Evolutionary conservation across 2,888 invertebrate genomes (phyloP), one percentile per base, ranked within the genome.

Genomic region (Trichopria drosophilae): DNA sequence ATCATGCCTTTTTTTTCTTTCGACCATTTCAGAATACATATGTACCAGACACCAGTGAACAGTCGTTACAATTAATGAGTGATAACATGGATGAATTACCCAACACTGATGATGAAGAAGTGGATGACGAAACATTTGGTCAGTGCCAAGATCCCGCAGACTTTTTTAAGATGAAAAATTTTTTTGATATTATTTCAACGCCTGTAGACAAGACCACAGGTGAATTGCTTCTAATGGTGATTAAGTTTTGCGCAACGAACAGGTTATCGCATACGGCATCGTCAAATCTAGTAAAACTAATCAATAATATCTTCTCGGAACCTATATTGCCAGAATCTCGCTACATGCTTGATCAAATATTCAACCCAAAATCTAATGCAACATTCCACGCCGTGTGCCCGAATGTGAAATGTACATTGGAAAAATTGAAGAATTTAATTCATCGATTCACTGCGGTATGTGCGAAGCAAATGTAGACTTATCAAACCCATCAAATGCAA

Each of bases 341-440:
- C n/a, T 34, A 34, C 12, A 6, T 16, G 3, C 2, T 23, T 3
- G 34, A 43, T 16, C 32, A 32, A 16, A 7, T 43, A 10, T 15
- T 43, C 2, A 43, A 43, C 15, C 23, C 34, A 3, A 34, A 34
- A 15, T 2, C 16, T 10, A 15, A 23, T 16, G 18, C 23, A n/a
- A 2, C 15, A 10, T 34, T 23, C 19, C 43, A 43, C 15, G 43
- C 34, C 16, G 18, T 34, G 7, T 43, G 43, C 6, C 43, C 6
- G 35, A 32, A 4, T 43, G 43, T 34, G 12, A 23, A 2, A 9
- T 9, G 7, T 43, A 32, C 15, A 10, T 43, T n/a, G n/a, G n/a
- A 34, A 12, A 45, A 35, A 36, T 45, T 23, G 19, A 23, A 18
- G 15, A 39, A 13, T 10, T 5, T 6, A 7, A 10, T 4, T 2